Base-by-base conservation (phyloP, 2,888 invertebrate species). In the Argynnis bischoffii region DNA sequence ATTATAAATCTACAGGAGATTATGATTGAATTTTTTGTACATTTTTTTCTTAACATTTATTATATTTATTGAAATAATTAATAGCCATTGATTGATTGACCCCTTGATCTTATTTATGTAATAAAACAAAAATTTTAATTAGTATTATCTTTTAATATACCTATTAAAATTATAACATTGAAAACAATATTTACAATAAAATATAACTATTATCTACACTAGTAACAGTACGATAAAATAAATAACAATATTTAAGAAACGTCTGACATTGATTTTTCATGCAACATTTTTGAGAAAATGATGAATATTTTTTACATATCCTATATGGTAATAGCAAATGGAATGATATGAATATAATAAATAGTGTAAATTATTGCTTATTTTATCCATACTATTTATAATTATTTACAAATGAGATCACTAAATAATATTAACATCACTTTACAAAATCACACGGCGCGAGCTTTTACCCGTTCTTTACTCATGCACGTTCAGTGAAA, bases 141-240 rank as follows among this genome's bases (percentile, higher is more conserved):
- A 65, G 57, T 50, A 66, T 63, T 66, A 65, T 65, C 51, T 66
- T 68, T 70, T 51, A 66, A 70, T 69, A 66, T 64, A 64, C 56
- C 65, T 65, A 65, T 70, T 63, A 66, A 60, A 70, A 70, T 66
- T 74, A 74, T 84, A 90, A 90, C 88, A 88, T 83, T 79, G 69
- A 75, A 83, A 89, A 89, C 87, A 86, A 85, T 90, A 90, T 90
- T 86, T 89, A 90, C 90, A 90, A 78, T 72, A 78, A 77, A 73
- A 77, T 75, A 78, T 79, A 76, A 74, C 75, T 81, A 76, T 71
- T 74, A 78, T 81, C 80, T 83, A 82, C 78, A 80, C 81, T 70
- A 55, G 78, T 79, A 87, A 85, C 81, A 82, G 80, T 81, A 79
- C 81, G 83, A 79, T 78, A 85, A 87, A 89, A 89, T 90, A 90